These are phyloP conservation scores for Cheilosia soror DNA, from an alignment of 2,888 invertebrate genomes.

Conservation along the genomic window DNA sequence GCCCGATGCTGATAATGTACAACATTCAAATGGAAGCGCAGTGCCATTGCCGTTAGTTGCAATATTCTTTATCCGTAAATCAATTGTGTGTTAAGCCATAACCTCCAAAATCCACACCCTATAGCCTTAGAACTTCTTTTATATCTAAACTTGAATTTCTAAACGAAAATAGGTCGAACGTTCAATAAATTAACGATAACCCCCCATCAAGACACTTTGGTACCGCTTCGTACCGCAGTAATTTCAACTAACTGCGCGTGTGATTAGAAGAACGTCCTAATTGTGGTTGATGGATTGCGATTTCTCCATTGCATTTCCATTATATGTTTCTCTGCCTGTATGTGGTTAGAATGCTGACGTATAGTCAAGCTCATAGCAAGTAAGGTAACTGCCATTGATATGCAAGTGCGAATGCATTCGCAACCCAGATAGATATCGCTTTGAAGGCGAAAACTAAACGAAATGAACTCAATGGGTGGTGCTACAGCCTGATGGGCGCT, in stretches of 20 bases:
- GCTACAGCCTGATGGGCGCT: too few species aligned
- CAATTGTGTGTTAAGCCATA: background rate
- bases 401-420: slow-evolving; percentile 54
- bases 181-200: slow-evolving; percentile 35
- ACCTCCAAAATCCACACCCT: background rate
- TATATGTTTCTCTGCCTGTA: background rate
- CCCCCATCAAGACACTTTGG: slow-evolving; percentile 14
- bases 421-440: slow-evolving; percentile 60
- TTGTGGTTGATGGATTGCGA: slow-evolving; percentile 68
- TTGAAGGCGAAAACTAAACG: slow-evolving; percentile 37
- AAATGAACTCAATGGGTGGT: slow-evolving; percentile 53
- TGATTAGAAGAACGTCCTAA: slow-evolving; percentile 65
- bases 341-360: slow-evolving; percentile 39
- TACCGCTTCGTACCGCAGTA: slow-evolving; percentile 51
- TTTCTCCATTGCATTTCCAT: slow-evolving; percentile 51
- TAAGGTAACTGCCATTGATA: slow-evolving; percentile 47
- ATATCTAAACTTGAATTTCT: background rate
- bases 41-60: too few species aligned
- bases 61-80: too few species aligned
- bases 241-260: slow-evolving; percentile 46
- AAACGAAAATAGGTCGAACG: slow-evolving; percentile 44
- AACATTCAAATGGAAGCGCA: too few species aligned
- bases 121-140: background rate
- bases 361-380: slow-evolving; percentile 14
- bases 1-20: too few species aligned